Percentiles rank a stretch among this genome's conserved stretches.
phyloP scores from a whole-genome alignment of 2,113 vertebrate species.

The Antechinus stuartii region DNA sequence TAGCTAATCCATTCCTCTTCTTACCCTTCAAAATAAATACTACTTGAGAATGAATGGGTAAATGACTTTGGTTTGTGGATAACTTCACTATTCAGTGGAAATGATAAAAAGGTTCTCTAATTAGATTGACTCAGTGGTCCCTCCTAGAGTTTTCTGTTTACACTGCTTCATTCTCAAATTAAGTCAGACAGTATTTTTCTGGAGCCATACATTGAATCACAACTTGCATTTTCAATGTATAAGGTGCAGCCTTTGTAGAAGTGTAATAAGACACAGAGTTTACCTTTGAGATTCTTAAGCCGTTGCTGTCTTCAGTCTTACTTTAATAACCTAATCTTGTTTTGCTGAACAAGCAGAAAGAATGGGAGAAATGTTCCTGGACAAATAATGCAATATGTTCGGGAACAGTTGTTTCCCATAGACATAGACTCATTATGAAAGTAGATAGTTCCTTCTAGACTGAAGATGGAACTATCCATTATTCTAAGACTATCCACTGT shows the following conservation, averaged over 20 bases:
- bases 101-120: not conserved
- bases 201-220: not conserved
- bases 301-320: not conserved
- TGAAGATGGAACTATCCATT: not conserved
- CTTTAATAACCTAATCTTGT: not conserved
- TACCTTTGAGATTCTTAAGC: not conserved
- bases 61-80: not conserved
- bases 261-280: not conserved
- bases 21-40: not conserved
- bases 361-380: not conserved
- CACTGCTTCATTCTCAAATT: not conserved
- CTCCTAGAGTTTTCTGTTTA: not conserved
- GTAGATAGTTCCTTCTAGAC: conserved; percentile 9
- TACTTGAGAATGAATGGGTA: not conserved
- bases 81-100: not conserved
- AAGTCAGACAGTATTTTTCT: not conserved
- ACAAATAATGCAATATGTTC: not conserved
- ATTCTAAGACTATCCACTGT: conserved; percentile 44
- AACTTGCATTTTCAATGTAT: not conserved
- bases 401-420: not conserved
- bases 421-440: not conserved
- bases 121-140: not conserved
- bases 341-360: conserved; percentile 39
- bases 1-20: not conserved
- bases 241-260: not conserved